A percentile compares a stretch with the other conserved stretches of the same genome.
These are phyloP conservation scores for Acleris sparsana DNA, from an alignment of 2,888 invertebrate species.

Conservation along the genomic window DNA sequence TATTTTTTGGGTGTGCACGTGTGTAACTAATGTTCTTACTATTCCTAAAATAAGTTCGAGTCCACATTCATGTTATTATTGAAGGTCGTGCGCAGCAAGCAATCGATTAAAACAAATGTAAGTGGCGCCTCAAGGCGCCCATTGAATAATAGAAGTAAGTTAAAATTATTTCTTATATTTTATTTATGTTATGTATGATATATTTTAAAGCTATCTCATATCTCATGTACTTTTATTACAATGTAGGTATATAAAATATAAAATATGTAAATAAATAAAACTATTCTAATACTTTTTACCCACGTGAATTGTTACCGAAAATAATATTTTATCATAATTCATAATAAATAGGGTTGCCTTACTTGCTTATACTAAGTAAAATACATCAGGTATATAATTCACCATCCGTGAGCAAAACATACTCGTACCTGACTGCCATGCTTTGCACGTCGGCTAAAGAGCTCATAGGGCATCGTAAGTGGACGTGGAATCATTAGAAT, in stretches of 20 bases:
- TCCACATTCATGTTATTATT: no score
- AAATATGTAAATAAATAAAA: slow-evolving; percentile 34
- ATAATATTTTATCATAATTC: slow-evolving; percentile 13
- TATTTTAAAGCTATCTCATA: slow-evolving; percentile 33
- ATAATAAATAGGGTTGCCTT: slow-evolving; percentile 6
- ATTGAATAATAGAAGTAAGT: slow-evolving; percentile 11
- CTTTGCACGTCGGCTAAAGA: not conserved
- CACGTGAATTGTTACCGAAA: slow-evolving; percentile 28
- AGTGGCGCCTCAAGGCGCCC: no score
- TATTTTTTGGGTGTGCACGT: no score
- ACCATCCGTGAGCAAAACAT: no score
- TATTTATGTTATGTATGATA: slow-evolving; percentile 19
- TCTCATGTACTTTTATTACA: slow-evolving; percentile 30
- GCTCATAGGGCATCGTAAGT: slow-evolving; percentile 65
- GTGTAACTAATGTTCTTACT: no score
- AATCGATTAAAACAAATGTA: no score
- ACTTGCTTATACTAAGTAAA: not conserved
- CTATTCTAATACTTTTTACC: slow-evolving; percentile 28
- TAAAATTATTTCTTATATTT: slow-evolving; percentile 18
- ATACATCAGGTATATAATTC: slow-evolving; percentile 1
- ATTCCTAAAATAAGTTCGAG: no score
- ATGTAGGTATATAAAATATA: slow-evolving; percentile 27
- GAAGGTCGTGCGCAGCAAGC: no score
- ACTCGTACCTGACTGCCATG: no score
- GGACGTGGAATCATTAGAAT: slow-evolving; percentile 58